A percentile compares a stretch with the other conserved stretches of the same genome.
Conservation (phyloP, 2,888 invertebrate genomes). For the Epistrophe eligans region DNA sequence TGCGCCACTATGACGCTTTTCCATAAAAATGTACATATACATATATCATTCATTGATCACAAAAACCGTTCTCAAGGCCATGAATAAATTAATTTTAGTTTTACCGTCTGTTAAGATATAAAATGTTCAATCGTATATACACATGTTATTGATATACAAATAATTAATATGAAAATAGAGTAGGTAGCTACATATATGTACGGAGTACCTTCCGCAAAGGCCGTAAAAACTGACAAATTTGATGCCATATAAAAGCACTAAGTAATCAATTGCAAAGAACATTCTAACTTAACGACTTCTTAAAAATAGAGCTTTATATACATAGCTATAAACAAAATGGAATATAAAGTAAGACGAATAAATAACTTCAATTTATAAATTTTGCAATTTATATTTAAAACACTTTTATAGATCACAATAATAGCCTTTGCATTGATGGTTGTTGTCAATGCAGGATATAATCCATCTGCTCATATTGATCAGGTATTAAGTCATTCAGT, state of each 20-base stretch:
- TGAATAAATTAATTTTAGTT: neutral
- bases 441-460: conserved; percentile 35
- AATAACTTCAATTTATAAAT: neutral
- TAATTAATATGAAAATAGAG: neutral
- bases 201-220: conserved; percentile 6
- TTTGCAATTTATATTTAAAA: too few relatives aligned
- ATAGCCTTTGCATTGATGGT: conserved; percentile 77
- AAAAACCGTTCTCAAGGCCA: conserved; percentile 15
- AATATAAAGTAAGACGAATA: conserved; percentile 78
- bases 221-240: neutral
- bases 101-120: too few relatives aligned
- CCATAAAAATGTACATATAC: too few relatives aligned
- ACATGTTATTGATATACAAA: conserved; percentile 27
- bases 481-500: neutral
- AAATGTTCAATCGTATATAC: neutral
- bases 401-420: conserved; percentile 75
- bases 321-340: conserved; percentile 75
- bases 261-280: neutral
- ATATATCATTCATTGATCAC: neutral
- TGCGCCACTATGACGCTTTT: neutral
- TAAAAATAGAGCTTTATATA: conserved; percentile 62
- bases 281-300: neutral
- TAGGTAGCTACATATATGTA: too few relatives aligned
- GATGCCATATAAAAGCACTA: conserved; percentile 8
- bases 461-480: conserved; percentile 22